Conservation (phyloP, 2,888 invertebrate genomes). For the Drosophila austrosaltans region DNA sequence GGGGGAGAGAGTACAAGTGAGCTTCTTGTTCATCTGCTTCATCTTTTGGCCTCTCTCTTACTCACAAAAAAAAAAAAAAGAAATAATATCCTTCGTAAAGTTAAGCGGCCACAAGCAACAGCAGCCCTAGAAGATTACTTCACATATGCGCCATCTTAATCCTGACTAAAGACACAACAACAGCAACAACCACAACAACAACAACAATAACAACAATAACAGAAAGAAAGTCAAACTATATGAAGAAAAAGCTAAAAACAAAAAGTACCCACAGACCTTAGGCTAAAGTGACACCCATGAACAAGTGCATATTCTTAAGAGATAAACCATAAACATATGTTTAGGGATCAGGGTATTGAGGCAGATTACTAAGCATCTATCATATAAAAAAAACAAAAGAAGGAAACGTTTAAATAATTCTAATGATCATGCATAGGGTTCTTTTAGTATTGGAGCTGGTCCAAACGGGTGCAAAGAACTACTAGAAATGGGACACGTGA, state of each 20-base stretch:
- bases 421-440: no score
- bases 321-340: constrained; percentile 2
- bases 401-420: no score
- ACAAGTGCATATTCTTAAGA: constrained; percentile 1
- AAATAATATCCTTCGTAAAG: constrained; percentile 46
- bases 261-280: background rate
- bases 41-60: background rate
- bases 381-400: background rate
- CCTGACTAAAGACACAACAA: constrained; percentile 44
- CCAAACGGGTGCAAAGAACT: no score
- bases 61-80: background rate
- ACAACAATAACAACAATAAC: background rate
- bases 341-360: background rate
- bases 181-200: background rate
- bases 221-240: constrained; percentile 1
- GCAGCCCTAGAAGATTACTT: constrained; percentile 24
- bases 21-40: constrained; percentile 33
- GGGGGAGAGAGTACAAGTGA: no score
- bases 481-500: no score
- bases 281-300: constrained; percentile 2
- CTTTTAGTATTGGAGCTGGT: no score
- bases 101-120: constrained; percentile 66
- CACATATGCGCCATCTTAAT: constrained; percentile 49
- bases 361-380: background rate
- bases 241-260: background rate